These are phyloP conservation scores for Aphis gossypii DNA, from an alignment of 1,140 invertebrate species.

Conservation along the genomic window DNA sequence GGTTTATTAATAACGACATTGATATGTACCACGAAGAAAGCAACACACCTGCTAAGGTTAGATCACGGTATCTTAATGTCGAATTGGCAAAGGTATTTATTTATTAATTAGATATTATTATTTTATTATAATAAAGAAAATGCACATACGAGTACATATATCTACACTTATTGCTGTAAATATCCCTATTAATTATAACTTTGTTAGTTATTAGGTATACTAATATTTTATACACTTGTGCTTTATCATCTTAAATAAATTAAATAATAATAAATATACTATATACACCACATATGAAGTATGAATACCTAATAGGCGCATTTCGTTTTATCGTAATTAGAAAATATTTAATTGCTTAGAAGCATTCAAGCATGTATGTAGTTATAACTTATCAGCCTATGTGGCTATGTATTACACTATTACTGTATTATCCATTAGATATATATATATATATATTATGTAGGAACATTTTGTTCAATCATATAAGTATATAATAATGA, in stretches of 20 bases:
- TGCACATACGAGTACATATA: background rate
- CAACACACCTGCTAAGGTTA: constrained; percentile 95
- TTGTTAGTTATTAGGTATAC: too few relatives aligned
- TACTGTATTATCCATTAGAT: background rate
- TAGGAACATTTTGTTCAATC: too few relatives aligned
- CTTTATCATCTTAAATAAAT: background rate
- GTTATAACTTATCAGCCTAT: background rate
- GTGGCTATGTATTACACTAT: background rate
- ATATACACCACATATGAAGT: background rate
- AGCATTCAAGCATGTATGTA: background rate
- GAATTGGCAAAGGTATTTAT: constrained; percentile 96
- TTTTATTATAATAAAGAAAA: constrained; percentile 55
- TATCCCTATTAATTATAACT: too few relatives aligned
- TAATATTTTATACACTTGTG: background rate
- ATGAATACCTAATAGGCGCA: background rate
- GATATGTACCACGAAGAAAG: constrained; percentile 96
- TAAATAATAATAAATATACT: too few relatives aligned
- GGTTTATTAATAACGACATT: constrained; percentile 93
- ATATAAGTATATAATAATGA: too few relatives aligned
- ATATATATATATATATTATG: too few relatives aligned
- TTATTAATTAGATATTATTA: constrained; percentile 29
- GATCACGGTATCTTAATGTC: constrained; percentile 98
- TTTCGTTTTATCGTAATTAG: background rate
- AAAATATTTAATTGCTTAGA: background rate
- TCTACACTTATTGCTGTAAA: background rate